Evolutionary conservation across 2,113 vertebrate genomes (phyloP).

Genomic region (Sebastes schlegelii): DNA sequence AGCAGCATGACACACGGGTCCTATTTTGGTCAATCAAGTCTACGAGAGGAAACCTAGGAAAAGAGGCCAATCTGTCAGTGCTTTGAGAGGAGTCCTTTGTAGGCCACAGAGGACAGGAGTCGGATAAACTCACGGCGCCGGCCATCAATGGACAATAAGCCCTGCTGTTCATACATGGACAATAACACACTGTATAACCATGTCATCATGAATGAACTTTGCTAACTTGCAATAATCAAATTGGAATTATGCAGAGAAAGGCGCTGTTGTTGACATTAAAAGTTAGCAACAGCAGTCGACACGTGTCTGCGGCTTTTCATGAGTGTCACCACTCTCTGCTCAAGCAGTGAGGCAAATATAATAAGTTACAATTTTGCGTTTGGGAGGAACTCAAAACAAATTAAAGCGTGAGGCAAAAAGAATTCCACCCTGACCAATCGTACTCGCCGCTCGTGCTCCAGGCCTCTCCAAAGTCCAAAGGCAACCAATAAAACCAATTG

Average conservation of each 20-base stretch:
- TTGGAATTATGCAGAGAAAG: constrained; percentile 40
- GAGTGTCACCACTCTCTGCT: constrained; percentile 26
- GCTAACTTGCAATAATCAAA: constrained; percentile 54
- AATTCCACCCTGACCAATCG: constrained; percentile 65
- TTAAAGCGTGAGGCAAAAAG: constrained; percentile 50
- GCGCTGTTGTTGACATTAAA: constrained; percentile 50
- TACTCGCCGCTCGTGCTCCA: constrained; percentile 35
- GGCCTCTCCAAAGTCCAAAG: constrained; percentile 64
- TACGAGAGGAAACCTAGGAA: constrained; percentile 63
- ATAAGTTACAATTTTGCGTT: constrained; percentile 52
- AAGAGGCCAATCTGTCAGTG: constrained; percentile 64
- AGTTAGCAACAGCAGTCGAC: constrained; percentile 48
- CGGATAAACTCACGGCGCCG: constrained; percentile 67
- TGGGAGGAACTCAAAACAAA: constrained; percentile 63
- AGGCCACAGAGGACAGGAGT: constrained; percentile 73
- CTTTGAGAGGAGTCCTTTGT: constrained; percentile 72
- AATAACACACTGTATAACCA: constrained; percentile 68
- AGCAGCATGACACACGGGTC: constrained; percentile 57
- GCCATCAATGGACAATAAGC: constrained; percentile 70
- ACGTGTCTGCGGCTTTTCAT: constrained; percentile 62
- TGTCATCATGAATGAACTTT: constrained; percentile 55
- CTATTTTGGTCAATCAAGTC: constrained; percentile 72
- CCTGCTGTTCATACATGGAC: constrained; percentile 68
- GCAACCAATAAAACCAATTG: constrained; percentile 77
- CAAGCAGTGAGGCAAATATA: constrained; percentile 50